A percentile compares a stretch with the other conserved stretches of the same genome.
Conservation (phyloP, 2,888 invertebrate species). For the Ferrisia virgata region DNA sequence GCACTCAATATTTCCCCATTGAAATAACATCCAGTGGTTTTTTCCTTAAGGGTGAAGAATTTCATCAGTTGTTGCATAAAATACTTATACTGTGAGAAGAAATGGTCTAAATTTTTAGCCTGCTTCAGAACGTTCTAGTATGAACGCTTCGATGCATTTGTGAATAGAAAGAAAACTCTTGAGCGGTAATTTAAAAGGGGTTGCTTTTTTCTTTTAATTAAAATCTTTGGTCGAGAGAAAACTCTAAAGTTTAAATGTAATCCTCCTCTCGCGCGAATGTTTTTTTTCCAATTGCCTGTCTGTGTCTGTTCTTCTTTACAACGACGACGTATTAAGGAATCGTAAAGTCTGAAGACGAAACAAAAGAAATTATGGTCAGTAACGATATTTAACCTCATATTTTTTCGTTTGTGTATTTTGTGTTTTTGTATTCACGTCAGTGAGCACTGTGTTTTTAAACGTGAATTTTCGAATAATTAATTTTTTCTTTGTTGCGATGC, state of each 20-base stretch:
- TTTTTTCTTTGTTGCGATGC: neutral
- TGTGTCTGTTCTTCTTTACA: neutral
- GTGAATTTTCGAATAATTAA: neutral
- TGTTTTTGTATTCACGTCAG: neutral
- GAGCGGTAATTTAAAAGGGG: neutral
- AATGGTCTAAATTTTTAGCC: neutral
- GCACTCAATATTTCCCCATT: neutral
- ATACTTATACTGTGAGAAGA: neutral
- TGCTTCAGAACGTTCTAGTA: neutral
- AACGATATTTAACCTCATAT: neutral
- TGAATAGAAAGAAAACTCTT: neutral
- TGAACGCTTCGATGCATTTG: slow-evolving; percentile 17
- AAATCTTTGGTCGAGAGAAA: slow-evolving; percentile 4
- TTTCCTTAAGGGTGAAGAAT: neutral
- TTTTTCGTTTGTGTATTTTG: neutral
- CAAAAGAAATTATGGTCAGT: neutral
- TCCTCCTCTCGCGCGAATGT: neutral
- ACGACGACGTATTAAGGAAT: neutral
- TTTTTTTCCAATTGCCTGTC: neutral
- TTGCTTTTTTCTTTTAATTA: neutral
- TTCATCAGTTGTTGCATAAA: slow-evolving; percentile 2
- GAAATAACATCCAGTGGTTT: neutral
- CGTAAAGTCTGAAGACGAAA: neutral
- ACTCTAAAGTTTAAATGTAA: neutral
- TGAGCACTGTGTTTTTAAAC: neutral